A percentile compares a stretch with the other conserved stretches of the same genome.
phyloP scores from a whole-genome alignment of 2,113 vertebrate species.

The Bubo bubo region DNA sequence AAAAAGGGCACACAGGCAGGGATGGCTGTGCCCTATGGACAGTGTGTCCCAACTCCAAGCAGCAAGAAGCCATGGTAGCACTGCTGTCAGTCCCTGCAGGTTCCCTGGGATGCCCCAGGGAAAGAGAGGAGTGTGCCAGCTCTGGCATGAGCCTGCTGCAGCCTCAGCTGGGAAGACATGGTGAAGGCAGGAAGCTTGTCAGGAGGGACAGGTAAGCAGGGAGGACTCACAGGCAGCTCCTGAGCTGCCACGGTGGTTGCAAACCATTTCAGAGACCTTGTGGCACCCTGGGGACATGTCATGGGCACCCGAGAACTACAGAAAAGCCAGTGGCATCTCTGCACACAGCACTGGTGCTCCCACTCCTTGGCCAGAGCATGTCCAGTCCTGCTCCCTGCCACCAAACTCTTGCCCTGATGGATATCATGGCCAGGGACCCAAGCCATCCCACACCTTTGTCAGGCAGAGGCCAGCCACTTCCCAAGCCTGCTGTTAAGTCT shows the following conservation, averaged over 20 bases:
- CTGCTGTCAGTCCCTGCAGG: not conserved
- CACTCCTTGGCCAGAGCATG: not conserved
- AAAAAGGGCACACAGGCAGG: not conserved
- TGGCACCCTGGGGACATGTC: not conserved
- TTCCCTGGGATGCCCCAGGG: not conserved
- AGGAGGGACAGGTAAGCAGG: not conserved
- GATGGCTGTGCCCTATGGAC: not conserved
- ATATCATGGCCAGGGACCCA: not conserved
- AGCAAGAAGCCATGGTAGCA: not conserved
- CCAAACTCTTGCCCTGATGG: not conserved
- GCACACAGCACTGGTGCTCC: not conserved
- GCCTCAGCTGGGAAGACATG: not conserved
- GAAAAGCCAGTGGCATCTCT: not conserved
- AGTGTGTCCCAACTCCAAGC: not conserved
- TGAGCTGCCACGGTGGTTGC: not conserved
- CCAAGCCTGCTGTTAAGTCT: not conserved
- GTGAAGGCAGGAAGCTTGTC: not conserved
- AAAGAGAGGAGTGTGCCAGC: accelerated
- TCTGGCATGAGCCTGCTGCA: not conserved
- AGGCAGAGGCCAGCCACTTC: not conserved
- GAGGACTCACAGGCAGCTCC: not conserved
- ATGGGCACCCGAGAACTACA: not conserved
- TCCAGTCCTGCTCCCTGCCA: not conserved
- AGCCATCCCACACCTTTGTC: not conserved
- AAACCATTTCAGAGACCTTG: not conserved